Evolutionary conservation across 30 jellyfish, hydroid and myxozoan species (phyloP), one percentile per base, ranked within the genome.

Genomic region (Aurelia sp.): DNA sequence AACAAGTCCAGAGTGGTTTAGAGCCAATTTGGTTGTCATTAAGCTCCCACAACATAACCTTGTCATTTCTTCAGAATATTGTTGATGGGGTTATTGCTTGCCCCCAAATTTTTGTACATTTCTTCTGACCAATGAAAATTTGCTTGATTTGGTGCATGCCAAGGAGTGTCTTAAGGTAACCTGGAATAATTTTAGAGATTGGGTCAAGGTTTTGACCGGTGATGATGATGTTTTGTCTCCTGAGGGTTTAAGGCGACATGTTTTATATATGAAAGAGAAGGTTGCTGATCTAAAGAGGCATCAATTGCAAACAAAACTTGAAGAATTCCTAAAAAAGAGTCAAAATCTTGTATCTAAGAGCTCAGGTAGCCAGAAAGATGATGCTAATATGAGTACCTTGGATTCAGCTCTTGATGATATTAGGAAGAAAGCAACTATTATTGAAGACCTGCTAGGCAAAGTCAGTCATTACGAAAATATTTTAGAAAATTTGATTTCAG

Each of bases 151-250:
- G 11, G 4, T 27, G 4, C 31, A 18, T 66, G 77, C 57, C 52
- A 66, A 66, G 9, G 41, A 66, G 4, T 4, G 4, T 22, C 77
- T 66, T 22, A 22, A 66, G 4, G 59, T 15, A 4, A 66, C 52
- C 2, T 66, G 77, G 77, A 18, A 18, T 22, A 22, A 22, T 22
- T 66, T 66, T 66, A 66, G 77, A 66, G 77, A 66, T 66, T 66
- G 77, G 31, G 77, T 35, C 11, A 24, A 13, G n/a, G 31, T 13
- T 24, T 35, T 66, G 24, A 19, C 19, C 8, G 19, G 22, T 57
- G 4, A 16, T 57, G 67, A 13, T 57, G 67, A 19, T 57, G 67
- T 13, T 19, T 57, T 57, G 67, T 57, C 67, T 57, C 24, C 22
- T 9, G 67, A 57, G 19, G 24, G 67, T 57, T 57, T 57, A 57